Evolutionary conservation across 2,888 invertebrate genomes (phyloP).

Genomic region (Spialia ferax): DNA sequence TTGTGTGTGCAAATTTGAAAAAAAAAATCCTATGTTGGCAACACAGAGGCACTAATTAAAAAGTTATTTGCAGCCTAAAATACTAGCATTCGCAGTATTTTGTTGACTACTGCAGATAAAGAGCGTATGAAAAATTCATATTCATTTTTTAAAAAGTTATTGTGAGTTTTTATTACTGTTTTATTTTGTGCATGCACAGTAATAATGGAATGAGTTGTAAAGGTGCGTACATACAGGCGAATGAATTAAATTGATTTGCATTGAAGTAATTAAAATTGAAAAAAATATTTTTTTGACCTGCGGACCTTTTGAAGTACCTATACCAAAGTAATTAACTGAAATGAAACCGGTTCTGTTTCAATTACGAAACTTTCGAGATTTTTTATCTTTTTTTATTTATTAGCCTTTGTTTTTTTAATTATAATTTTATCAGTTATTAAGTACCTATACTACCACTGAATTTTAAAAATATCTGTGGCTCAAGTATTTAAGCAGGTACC

Average conservation of each 20-base stretch:
- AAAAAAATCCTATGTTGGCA: slow-evolving; percentile 31
- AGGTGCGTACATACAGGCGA: slow-evolving; percentile 37
- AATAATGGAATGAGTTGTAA: slow-evolving; percentile 41
- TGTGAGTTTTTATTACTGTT: slow-evolving; percentile 39
- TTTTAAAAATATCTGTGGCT: too few species aligned
- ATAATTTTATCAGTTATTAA: too few species aligned
- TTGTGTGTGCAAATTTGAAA: slow-evolving; percentile 15
- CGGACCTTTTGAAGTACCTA: slow-evolving; percentile 6
- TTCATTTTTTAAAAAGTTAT: slow-evolving; percentile 39
- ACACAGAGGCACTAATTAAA: slow-evolving; percentile 38
- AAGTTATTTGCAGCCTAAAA: slow-evolving; percentile 40
- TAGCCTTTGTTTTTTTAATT: neutral
- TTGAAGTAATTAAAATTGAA: slow-evolving; percentile 22
- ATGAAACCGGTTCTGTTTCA: slow-evolving; percentile 2
- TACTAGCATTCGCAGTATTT: slow-evolving; percentile 34
- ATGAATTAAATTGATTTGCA: slow-evolving; percentile 27
- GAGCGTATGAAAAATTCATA: slow-evolving; percentile 40
- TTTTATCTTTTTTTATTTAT: neutral
- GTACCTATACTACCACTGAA: neutral
- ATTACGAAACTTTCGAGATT: neutral
- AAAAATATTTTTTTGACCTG: slow-evolving; percentile 25
- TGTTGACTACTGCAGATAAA: slow-evolving; percentile 38
- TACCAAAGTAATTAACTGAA: neutral
- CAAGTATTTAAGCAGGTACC: too few species aligned
- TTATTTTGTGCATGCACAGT: slow-evolving; percentile 39